A percentile compares a stretch with the other conserved stretches of the same genome.
Conservation (phyloP, 35 echinoderm and acorn worm species). For the Amphiura filiformis region DNA sequence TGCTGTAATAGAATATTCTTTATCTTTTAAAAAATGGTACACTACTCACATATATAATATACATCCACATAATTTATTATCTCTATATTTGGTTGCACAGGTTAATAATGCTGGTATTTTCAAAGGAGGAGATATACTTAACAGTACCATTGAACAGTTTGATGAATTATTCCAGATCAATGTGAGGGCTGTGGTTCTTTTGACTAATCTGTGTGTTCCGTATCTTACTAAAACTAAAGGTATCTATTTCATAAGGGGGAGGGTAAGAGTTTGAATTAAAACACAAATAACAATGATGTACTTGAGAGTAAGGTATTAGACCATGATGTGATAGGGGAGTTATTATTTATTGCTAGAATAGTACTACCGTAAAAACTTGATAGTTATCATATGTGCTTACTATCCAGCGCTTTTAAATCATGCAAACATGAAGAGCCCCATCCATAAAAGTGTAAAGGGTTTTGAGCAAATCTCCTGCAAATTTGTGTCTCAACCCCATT, state of each 20-base stretch:
- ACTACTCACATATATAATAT: neutral
- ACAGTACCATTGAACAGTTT: conserved; percentile 19
- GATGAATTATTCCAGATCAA: conserved; percentile 27
- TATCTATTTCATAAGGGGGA: neutral
- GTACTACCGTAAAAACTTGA: too few relatives aligned
- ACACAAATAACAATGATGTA: neutral
- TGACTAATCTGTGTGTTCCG: conserved; percentile 20
- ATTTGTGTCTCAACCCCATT: neutral
- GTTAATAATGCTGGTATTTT: conserved; percentile 30
- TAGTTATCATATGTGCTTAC: too few relatives aligned
- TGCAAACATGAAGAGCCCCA: too few relatives aligned
- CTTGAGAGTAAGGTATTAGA: too few relatives aligned
- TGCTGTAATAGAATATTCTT: neutral
- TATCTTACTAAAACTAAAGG: conserved; percentile 31
- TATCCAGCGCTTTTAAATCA: too few relatives aligned
- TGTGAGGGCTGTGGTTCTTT: conserved; percentile 8
- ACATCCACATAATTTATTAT: neutral
- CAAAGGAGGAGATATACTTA: neutral
- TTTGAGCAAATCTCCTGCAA: neutral
- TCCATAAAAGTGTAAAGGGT: too few relatives aligned
- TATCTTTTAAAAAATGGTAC: neutral
- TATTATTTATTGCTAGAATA: neutral
- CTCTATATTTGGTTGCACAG: too few relatives aligned
- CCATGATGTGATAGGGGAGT: too few relatives aligned
- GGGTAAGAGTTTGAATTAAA: neutral